Conservation (phyloP, 2,113 vertebrate species). For the Petaurus breviceps region DNA sequence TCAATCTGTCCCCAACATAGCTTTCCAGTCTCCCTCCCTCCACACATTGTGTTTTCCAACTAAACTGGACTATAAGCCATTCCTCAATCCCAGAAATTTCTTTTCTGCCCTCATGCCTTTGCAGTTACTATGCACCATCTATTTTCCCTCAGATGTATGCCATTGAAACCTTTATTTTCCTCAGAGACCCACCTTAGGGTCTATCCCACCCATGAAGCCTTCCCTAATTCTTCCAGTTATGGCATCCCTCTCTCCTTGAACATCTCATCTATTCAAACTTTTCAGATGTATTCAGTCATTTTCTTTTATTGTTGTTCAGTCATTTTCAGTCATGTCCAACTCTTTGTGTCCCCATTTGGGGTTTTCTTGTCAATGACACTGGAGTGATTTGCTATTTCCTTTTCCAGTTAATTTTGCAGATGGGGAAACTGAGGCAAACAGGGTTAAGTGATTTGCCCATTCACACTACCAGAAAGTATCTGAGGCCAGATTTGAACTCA, state of each 20-base stretch:
- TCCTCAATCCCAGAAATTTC: background rate
- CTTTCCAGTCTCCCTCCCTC: background rate
- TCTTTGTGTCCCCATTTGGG: background rate
- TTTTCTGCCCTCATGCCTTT: background rate
- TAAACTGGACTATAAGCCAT: background rate
- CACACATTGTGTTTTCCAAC: background rate
- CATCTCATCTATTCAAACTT: background rate
- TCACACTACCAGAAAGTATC: background rate
- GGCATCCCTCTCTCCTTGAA: background rate
- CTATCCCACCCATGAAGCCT: background rate
- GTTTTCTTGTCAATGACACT: background rate
- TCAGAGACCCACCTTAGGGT: background rate
- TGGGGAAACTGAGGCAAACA: background rate
- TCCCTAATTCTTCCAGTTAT: background rate
- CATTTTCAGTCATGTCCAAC: background rate
- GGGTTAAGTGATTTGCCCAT: background rate
- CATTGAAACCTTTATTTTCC: background rate
- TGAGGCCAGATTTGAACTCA: background rate
- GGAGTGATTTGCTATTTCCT: background rate
- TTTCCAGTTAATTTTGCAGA: background rate
- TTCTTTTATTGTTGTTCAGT: background rate
- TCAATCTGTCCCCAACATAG: background rate
- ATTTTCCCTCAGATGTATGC: background rate
- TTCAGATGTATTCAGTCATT: background rate
- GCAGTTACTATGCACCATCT: background rate